These are phyloP conservation scores for Drosophila littoralis DNA, from an alignment of 1,140 invertebrate species.

Conservation along the genomic window DNA sequence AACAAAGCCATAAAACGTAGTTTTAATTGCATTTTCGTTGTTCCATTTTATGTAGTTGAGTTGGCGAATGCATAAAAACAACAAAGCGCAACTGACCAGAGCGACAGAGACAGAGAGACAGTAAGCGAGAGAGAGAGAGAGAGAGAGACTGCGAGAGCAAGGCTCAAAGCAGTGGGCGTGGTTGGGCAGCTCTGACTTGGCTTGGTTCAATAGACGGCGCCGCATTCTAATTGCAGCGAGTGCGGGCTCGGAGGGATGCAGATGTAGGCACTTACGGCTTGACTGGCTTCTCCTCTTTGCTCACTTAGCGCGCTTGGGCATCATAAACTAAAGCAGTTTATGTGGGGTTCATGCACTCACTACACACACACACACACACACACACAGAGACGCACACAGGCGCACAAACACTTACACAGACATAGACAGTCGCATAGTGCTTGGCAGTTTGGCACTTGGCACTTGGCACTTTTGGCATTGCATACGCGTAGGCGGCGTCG, in stretches of 20 bases:
- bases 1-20: conserved; percentile 84
- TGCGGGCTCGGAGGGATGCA: conserved; percentile 26
- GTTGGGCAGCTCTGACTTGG: conserved; percentile 8
- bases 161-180: background rate
- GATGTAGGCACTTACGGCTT: conserved; percentile 70
- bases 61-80: conserved; percentile 73
- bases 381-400: conserved; percentile 5
- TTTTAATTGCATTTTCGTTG: conserved; percentile 84
- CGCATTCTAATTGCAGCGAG: conserved; percentile 76
- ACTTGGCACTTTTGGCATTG: conserved; percentile 74
- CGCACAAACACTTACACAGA: conserved; percentile 17
- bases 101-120: conserved; percentile 10
- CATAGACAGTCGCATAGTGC: conserved; percentile 32
- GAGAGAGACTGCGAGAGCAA: background rate
- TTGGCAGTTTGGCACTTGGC: conserved; percentile 59
- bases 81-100: conserved; percentile 69
- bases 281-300: conserved; percentile 63
- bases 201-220: conserved; percentile 67
- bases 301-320: conserved; percentile 65
- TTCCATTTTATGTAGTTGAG: conserved; percentile 82
- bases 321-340: conserved; percentile 81
- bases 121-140: conserved; percentile 8
- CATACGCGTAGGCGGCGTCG: conserved; percentile 76
- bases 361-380: conserved; percentile 16
- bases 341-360: conserved; percentile 72